Percentiles rank a stretch among this genome's conserved stretches.
Evolutionary conservation across 2,113 vertebrate species (phyloP).

Genomic region (Proterorhinus semilunaris): DNA sequence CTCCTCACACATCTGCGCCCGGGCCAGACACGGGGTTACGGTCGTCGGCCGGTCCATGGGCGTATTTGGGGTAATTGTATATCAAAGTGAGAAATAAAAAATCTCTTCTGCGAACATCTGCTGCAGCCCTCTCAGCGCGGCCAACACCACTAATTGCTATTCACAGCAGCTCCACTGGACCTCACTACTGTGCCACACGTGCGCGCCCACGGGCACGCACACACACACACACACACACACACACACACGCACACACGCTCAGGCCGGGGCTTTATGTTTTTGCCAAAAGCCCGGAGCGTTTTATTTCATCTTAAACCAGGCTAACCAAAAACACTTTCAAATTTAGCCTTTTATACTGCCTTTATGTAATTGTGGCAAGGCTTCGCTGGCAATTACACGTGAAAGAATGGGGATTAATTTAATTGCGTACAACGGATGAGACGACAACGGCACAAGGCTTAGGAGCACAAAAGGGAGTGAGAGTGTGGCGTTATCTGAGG

Average conservation of each 20-base stretch:
- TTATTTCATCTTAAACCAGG: slow-evolving; percentile 14
- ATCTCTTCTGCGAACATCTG: slow-evolving; percentile 53
- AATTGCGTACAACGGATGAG: slow-evolving; percentile 2
- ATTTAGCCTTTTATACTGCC: slow-evolving; percentile 9
- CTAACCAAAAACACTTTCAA: slow-evolving; percentile 10
- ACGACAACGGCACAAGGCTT: background rate
- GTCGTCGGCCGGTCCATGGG: background rate
- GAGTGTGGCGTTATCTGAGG: background rate
- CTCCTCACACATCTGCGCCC: background rate
- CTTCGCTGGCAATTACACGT: slow-evolving; percentile 11
- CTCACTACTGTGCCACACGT: slow-evolving; percentile 39
- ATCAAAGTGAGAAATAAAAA: slow-evolving; percentile 24
- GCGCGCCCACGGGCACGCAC: background rate
- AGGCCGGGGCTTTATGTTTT: slow-evolving; percentile 21
- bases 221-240: slow-evolving; percentile 4
- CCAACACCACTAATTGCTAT: slow-evolving; percentile 59
- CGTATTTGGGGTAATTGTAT: slow-evolving; percentile 18
- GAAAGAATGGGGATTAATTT: slow-evolving; percentile 12
- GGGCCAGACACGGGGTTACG: background rate
- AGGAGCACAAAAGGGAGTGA: background rate
- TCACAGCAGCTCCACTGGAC: slow-evolving; percentile 47
- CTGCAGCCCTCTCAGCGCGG: slow-evolving; percentile 54
- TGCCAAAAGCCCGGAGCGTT: slow-evolving; percentile 25
- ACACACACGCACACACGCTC: slow-evolving; percentile 4
- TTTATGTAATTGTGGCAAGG: slow-evolving; percentile 7